Evolutionary conservation across 2,113 vertebrate genomes (phyloP).

Genomic region (Drymodes brunneopygia): DNA sequence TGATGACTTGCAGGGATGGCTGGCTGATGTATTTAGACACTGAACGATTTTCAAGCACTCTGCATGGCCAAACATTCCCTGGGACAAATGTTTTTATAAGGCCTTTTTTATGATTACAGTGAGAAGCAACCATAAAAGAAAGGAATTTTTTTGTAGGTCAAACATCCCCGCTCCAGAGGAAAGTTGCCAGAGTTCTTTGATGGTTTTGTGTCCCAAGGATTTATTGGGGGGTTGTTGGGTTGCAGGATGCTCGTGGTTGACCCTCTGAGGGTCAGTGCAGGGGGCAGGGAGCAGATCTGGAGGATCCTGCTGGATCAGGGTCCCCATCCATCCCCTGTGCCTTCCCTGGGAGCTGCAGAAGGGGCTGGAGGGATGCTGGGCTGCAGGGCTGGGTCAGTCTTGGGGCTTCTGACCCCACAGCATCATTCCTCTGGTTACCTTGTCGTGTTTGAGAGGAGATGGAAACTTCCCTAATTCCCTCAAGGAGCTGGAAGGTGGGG

Average conservation of each 20-base stretch:
- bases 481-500: accelerated
- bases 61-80: neutral
- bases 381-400: neutral
- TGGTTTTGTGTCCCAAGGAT: neutral
- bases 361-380: neutral
- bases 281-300: neutral
- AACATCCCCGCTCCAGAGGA: accelerated
- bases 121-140: neutral
- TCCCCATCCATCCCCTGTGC: neutral
- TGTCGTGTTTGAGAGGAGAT: neutral
- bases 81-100: neutral
- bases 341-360: neutral
- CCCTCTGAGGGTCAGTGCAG: neutral
- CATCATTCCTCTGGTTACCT: neutral
- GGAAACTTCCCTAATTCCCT: neutral
- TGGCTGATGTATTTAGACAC: neutral
- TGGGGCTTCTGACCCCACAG: neutral
- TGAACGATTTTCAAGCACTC: neutral
- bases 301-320: neutral
- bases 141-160: neutral
- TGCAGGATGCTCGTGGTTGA: neutral
- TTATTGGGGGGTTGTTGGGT: neutral
- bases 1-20: conserved; percentile 4
- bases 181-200: neutral
- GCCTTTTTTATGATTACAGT: neutral